Percentiles rank a stretch among this genome's conserved stretches.
Evolutionary conservation across 2,888 invertebrate species (phyloP).

Genomic region (Ophonus ardosiacus): DNA sequence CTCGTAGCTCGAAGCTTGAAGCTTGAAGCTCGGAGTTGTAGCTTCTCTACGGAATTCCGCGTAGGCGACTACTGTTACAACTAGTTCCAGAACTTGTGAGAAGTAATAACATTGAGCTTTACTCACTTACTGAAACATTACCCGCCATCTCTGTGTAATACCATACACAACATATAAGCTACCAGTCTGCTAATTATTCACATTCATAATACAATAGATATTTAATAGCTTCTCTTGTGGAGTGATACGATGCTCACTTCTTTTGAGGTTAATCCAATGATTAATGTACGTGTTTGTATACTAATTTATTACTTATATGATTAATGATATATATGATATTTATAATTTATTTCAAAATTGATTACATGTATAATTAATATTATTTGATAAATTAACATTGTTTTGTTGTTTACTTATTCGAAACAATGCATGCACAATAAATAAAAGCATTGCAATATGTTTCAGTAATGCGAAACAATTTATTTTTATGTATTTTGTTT

Average conservation of each 20-base stretch:
- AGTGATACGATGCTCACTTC: not conserved
- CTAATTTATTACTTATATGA: not conserved
- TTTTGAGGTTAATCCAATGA: not conserved
- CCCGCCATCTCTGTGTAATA: not conserved
- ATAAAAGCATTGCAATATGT: not conserved
- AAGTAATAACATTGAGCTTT: slow-evolving; percentile 22
- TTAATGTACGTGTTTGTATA: not conserved
- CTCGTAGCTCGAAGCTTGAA: not conserved
- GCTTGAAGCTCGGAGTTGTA: not conserved
- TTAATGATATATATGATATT: not conserved
- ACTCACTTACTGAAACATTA: slow-evolving; percentile 23
- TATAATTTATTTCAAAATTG: not conserved
- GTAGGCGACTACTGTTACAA: not conserved
- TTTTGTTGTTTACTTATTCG: not conserved
- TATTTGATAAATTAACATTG: not conserved
- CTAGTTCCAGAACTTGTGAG: not conserved
- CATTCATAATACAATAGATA: not conserved
- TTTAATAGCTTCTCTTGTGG: not conserved
- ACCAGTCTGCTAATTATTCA: not conserved
- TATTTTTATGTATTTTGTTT: not conserved
- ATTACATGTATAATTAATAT: not conserved
- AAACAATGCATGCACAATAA: not conserved
- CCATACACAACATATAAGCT: not conserved
- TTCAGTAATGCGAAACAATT: not conserved
- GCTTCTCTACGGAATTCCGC: not conserved